Conservation (phyloP, 2,797 vertebrate species). For the Protosalanx chinensis region DNA sequence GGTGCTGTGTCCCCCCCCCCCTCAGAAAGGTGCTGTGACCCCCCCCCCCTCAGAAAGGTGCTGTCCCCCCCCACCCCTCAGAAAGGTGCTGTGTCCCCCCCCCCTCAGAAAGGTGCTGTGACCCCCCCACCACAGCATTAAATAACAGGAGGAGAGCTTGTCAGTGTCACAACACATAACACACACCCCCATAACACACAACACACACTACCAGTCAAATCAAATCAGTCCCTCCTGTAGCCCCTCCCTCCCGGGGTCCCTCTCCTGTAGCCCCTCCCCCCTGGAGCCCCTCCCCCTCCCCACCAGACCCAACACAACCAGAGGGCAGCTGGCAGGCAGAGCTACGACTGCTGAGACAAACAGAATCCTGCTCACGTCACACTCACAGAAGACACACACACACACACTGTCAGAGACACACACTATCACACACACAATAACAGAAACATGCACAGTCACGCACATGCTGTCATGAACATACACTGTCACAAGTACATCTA, state of each 20-base stretch:
- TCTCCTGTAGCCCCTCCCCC: too few species aligned
- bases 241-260: too few species aligned
- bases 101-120: slow-evolving; percentile 21
- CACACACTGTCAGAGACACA: neutral
- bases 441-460: slow-evolving; percentile 1
- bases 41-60: neutral
- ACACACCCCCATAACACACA: slow-evolving; percentile 12
- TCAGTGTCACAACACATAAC: slow-evolving; percentile 39
- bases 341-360: slow-evolving; percentile 45
- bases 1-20: too few species aligned
- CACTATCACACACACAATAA: neutral
- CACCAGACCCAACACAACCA: neutral
- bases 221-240: slow-evolving; percentile 21
- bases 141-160: slow-evolving; percentile 27
- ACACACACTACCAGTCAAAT: slow-evolving; percentile 42
- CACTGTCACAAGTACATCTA: slow-evolving; percentile 15
- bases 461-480: slow-evolving; percentile 26
- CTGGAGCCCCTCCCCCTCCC: neutral
- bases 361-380: slow-evolving; percentile 20
- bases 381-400: neutral
- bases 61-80: neutral
- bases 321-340: slow-evolving; percentile 31
- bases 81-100: too few species aligned
- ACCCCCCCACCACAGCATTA: slow-evolving; percentile 15
- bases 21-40: too few species aligned